Base-by-base conservation (phyloP, 1,140 invertebrate genomes). In the Capitella teleta region DNA sequence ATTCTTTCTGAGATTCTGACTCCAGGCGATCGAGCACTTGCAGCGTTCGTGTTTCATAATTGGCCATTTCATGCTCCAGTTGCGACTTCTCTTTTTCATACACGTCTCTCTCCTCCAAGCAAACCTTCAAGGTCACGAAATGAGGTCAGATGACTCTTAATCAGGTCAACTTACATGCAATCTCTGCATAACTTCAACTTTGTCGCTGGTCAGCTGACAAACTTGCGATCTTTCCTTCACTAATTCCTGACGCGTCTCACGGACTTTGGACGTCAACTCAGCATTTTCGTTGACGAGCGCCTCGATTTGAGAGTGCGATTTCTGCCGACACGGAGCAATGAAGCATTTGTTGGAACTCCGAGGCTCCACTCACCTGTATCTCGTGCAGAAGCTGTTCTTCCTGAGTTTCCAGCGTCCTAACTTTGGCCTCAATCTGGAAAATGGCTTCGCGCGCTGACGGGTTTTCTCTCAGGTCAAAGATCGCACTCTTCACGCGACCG, bases 171-270 rank as follows among this genome's bases (percentile, higher is more conserved):
- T 30, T 48, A 66, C 64, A 55, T 64, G 51, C 26, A 64, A 28
- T 48, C 59, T 57, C 49, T 64, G 62, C 34, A 62, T 57, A 18
- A 64, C 46, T 24, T 62, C 55, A 24, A 51, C 37, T 47, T 59
- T 59, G 36, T 67, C 61, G 19, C 60, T 54, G 37, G 49, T 57
- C 8, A 63, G 6, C 54, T 63, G 59, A 23, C 55, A 47, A 10
- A 50, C 51, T 8, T 44, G 37, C 24, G 57, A 43, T 28, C 59
- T 56, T 34, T 59, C 60, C 25, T 54, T 51, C 12, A 53, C 51
- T 8, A 61, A 26, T 41, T 63, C 60, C 25, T 64, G 56, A 42
- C 58, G 56, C n/a, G 57, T 32, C 30, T 57, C 54, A 19, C 43
- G 43, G 8, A 55, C 18, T 32, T 63, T 59, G 23, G 41, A 50